Evolutionary conservation across 2,113 vertebrate species (phyloP).

Genomic region (Eupsittula cactorum): DNA sequence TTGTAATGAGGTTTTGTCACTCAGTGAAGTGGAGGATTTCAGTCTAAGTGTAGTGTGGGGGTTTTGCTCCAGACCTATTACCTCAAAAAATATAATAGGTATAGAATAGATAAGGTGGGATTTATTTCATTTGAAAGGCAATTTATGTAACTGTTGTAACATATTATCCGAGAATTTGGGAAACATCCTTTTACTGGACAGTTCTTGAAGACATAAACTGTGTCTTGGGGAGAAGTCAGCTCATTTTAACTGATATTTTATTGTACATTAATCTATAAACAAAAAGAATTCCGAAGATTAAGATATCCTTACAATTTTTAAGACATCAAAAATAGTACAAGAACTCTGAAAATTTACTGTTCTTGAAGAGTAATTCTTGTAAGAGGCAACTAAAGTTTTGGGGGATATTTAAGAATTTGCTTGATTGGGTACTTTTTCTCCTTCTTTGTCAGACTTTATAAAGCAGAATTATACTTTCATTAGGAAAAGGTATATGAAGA

Average conservation of each 20-base stretch:
- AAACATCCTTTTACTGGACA: background rate
- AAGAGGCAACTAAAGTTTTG: background rate
- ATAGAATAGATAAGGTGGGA: background rate
- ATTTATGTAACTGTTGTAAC: background rate
- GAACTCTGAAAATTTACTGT: background rate
- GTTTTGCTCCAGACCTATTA: background rate
- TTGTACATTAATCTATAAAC: background rate
- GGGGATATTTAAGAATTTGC: background rate
- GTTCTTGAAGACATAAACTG: background rate
- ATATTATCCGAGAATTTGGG: background rate
- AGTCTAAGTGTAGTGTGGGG: background rate
- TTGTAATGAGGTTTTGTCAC: background rate
- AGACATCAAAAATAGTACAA: background rate
- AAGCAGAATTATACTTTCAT: background rate
- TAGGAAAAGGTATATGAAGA: background rate
- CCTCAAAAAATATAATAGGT: background rate
- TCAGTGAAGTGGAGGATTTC: background rate
- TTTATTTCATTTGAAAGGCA: background rate
- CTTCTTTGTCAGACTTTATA: background rate
- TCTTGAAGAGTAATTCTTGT: background rate
- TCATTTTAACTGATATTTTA: background rate
- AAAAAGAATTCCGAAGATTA: background rate
- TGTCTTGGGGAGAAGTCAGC: background rate
- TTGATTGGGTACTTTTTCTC: background rate
- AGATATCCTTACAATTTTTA: background rate